Evolutionary conservation across 2,888 invertebrate genomes (phyloP).

Genomic region (Pecten maximus): DNA sequence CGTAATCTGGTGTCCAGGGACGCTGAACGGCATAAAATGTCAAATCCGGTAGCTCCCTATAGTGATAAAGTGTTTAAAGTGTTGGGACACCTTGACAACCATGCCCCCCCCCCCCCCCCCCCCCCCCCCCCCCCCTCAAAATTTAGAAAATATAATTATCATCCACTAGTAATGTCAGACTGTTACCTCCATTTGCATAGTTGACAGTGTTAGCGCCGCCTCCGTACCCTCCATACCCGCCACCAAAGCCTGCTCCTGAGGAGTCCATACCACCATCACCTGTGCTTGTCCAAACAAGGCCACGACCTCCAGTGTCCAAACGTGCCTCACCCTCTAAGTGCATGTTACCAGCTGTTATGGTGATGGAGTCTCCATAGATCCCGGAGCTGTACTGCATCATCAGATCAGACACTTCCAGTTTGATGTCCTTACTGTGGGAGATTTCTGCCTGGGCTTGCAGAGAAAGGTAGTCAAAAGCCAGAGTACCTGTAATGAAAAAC

Average conservation of each 20-base stretch:
- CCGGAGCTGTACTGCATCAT: constrained; percentile 65
- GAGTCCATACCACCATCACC: constrained; percentile 54
- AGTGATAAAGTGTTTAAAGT: too few species aligned
- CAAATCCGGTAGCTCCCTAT: too few species aligned
- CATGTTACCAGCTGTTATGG: constrained; percentile 57
- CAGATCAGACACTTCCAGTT: constrained; percentile 61
- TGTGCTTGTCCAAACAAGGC: constrained; percentile 38
- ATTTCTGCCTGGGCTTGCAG: constrained; percentile 65
- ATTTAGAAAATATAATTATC: too few species aligned
- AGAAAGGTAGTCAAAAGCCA: constrained; percentile 62
- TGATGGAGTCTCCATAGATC: constrained; percentile 64
- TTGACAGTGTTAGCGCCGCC: constrained; percentile 62
- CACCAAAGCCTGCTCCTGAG: constrained; percentile 61
- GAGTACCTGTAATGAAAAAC: constrained; percentile 58
- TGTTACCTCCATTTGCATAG: constrained; percentile 44
- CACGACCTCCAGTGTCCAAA: constrained; percentile 49
- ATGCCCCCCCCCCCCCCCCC: too few species aligned
- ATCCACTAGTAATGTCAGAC: too few species aligned
- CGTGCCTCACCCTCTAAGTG: constrained; percentile 64
- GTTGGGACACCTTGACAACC: too few species aligned
- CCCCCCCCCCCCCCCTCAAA: too few species aligned
- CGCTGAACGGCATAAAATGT: too few species aligned
- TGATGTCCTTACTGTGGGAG: constrained; percentile 59
- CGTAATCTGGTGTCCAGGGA: too few species aligned
- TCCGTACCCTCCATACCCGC: constrained; percentile 72